These are phyloP conservation scores for Mystacides longicornis DNA, from an alignment of 2,888 invertebrate species.

Conservation along the genomic window DNA sequence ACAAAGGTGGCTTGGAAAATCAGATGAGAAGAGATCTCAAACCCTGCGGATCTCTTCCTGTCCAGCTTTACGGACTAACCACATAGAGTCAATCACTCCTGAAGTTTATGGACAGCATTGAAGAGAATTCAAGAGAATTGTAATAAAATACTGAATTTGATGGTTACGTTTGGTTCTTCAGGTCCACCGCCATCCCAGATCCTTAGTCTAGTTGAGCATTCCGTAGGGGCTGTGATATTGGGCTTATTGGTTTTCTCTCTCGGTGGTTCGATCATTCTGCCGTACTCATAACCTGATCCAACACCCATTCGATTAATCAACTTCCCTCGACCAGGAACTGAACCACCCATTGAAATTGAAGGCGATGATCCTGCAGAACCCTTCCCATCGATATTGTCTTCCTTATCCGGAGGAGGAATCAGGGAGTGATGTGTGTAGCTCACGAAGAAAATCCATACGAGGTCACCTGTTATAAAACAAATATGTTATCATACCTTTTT, in stretches of 20 bases:
- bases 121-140: neutral
- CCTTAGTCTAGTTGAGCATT: constrained; percentile 63
- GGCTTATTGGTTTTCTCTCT: constrained; percentile 25
- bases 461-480: constrained; percentile 48
- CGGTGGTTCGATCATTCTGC: constrained; percentile 29
- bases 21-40: too few species aligned
- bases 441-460: constrained; percentile 82
- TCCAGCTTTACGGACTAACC: too few species aligned
- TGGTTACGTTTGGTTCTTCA: constrained; percentile 35
- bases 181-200: constrained; percentile 66
- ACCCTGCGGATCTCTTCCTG: too few species aligned
- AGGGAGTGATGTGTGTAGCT: constrained; percentile 76
- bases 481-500: neutral
- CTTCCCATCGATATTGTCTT: constrained; percentile 34
- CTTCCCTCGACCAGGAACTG: neutral
- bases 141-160: neutral
- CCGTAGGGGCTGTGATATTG: constrained; percentile 27
- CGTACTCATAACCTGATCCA: constrained; percentile 13
- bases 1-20: too few species aligned
- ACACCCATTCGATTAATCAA: constrained; percentile 31
- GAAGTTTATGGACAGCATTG: neutral
- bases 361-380: constrained; percentile 23
- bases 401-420: constrained; percentile 52
- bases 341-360: neutral
- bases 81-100: neutral